Conservation (phyloP, 64 coral and sea anemone genomes). For the Montipora capricornis region DNA sequence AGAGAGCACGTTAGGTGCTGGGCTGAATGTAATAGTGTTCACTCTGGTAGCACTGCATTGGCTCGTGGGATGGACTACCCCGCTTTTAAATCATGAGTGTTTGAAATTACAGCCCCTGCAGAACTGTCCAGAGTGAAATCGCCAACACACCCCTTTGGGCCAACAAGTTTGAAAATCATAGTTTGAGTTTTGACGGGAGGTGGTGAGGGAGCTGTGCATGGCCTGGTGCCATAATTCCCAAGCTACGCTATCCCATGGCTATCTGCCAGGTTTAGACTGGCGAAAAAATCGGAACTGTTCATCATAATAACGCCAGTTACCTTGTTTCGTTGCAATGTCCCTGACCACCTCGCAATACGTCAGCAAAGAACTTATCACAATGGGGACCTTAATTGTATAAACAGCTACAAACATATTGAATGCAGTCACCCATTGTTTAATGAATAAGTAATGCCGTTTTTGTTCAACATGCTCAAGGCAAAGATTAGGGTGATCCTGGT, state of each 20-base stretch:
- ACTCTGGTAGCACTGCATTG: too few species aligned
- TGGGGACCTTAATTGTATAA: slow-evolving; percentile 7
- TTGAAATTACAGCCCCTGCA: too few species aligned
- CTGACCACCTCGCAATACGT: slow-evolving; percentile 9
- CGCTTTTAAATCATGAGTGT: too few species aligned
- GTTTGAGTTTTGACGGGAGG: neutral
- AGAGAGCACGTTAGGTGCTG: too few species aligned
- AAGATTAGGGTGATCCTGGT: too few species aligned
- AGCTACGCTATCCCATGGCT: neutral
- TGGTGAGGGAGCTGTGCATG: neutral
- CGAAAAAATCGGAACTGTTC: slow-evolving; percentile 4
- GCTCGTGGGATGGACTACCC: too few species aligned
- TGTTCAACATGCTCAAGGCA: neutral
- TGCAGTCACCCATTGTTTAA: slow-evolving; percentile 29
- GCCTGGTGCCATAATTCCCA: too few species aligned
- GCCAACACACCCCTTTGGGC: too few species aligned
- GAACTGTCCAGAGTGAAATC: too few species aligned
- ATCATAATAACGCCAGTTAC: slow-evolving; percentile 52
- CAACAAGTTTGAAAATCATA: neutral
- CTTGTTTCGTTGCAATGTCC: neutral
- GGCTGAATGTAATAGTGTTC: too few species aligned
- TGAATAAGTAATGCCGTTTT: neutral
- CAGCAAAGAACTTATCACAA: neutral
- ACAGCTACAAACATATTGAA: slow-evolving; percentile 34
- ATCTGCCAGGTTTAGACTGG: neutral